A percentile compares a stretch with the other conserved stretches of the same genome.
Conservation (phyloP, 2,797 vertebrate genomes). For the Chiropotes sagulatus region DNA sequence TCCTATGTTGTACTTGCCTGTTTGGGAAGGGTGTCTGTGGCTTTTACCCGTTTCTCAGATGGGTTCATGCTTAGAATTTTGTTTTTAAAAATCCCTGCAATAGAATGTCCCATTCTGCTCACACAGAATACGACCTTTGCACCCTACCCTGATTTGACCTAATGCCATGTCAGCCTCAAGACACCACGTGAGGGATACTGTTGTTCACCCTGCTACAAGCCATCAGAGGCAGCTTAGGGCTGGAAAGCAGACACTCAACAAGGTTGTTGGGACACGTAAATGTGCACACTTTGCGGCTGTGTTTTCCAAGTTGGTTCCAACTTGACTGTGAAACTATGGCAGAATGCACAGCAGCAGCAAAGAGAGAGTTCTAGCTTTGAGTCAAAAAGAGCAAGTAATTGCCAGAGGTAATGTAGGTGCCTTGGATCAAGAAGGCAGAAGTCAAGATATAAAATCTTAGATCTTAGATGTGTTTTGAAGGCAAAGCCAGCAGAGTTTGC, state of each 20-base stretch:
- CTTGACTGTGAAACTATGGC: not conserved
- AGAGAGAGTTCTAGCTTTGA: not conserved
- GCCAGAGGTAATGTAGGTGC: not conserved
- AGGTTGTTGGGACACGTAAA: not conserved
- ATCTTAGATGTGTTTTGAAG: not conserved
- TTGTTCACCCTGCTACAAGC: not conserved
- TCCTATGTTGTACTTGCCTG: not conserved
- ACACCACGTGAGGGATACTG: not conserved
- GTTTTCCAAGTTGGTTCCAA: not conserved
- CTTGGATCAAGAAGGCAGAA: not conserved
- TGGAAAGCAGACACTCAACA: not conserved
- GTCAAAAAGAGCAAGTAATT: not conserved
- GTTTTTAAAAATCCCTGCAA: not conserved
- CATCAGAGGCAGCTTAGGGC: not conserved
- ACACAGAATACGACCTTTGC: not conserved
- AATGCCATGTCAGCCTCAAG: not conserved
- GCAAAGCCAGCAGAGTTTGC: not conserved
- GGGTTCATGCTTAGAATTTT: not conserved
- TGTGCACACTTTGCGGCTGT: not conserved
- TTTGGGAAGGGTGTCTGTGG: not conserved
- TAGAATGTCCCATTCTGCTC: not conserved
- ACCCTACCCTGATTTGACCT: not conserved
- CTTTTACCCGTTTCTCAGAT: not conserved
- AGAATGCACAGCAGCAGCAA: not conserved
- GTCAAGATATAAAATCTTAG: not conserved